A percentile compares a stretch with the other conserved stretches of the same genome.
These are phyloP conservation scores for Axinella damicornis DNA, from an alignment of 37 sponge, comb jelly and placozoan species.

Conservation along the genomic window DNA sequence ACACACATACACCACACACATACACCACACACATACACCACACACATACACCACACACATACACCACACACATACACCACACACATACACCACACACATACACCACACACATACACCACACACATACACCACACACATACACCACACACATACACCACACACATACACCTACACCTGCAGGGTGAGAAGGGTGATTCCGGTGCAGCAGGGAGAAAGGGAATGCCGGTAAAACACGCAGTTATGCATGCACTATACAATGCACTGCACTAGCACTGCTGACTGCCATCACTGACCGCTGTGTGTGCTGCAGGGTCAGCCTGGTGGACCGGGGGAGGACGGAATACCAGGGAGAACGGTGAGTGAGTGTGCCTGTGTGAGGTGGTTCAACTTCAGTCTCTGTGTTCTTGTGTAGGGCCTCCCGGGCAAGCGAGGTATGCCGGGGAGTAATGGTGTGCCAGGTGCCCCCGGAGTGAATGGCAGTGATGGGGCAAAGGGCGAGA, in stretches of 20 bases:
- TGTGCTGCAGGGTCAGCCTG: slow-evolving; percentile 44
- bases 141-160: slow-evolving; percentile 37
- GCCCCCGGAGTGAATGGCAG: neutral
- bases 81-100: too few relatives aligned
- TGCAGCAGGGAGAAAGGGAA: neutral
- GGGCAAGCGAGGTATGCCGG: slow-evolving; percentile 17
- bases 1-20: slow-evolving; percentile 9
- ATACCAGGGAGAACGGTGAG: slow-evolving; percentile 23
- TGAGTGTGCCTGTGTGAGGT: neutral
- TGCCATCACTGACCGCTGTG: slow-evolving; percentile 28
- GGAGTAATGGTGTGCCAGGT: slow-evolving; percentile 7
- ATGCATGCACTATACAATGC: too few relatives aligned
- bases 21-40: too few relatives aligned
- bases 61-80: too few relatives aligned
- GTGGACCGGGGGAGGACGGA: slow-evolving; percentile 24
- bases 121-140: slow-evolving; percentile 25
- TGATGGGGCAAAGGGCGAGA: slow-evolving; percentile 42
- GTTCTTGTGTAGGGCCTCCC: slow-evolving; percentile 15
- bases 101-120: slow-evolving; percentile 25
- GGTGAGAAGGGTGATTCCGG: neutral
- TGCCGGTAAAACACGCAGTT: too few relatives aligned
- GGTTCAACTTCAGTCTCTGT: neutral
- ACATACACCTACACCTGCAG: slow-evolving; percentile 12
- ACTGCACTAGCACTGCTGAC: too few relatives aligned
- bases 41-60: too few relatives aligned